A percentile compares a stretch with the other conserved stretches of the same genome.
These are phyloP conservation scores for Apteryx owenii DNA, from an alignment of 2,113 vertebrate species.

Conservation along the genomic window DNA sequence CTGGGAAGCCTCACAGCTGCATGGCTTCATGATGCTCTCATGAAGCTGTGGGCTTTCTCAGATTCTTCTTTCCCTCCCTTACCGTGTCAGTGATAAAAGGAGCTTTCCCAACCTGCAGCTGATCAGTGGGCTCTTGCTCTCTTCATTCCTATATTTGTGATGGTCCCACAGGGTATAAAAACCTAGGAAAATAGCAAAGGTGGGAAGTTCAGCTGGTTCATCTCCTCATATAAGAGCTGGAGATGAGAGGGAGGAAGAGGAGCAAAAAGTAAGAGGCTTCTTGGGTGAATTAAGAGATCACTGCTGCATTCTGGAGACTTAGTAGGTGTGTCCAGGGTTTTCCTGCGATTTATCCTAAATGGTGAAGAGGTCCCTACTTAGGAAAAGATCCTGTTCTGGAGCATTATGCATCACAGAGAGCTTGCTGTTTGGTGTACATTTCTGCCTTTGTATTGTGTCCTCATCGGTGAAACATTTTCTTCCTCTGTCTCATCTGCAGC, in stretches of 20 bases:
- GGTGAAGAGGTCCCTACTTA: background rate
- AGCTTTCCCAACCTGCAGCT: background rate
- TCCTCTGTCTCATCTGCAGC: conserved; percentile 50
- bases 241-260: background rate
- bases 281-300: background rate
- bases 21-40: background rate
- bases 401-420: background rate
- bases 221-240: background rate
- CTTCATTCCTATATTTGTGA: background rate
- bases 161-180: background rate
- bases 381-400: background rate
- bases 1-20: background rate
- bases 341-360: background rate
- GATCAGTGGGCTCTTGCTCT: background rate
- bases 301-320: background rate
- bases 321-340: background rate
- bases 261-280: background rate
- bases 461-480: background rate
- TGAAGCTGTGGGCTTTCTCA: background rate
- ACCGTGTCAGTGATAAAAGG: background rate
- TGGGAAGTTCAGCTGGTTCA: background rate
- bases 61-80: background rate
- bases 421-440: background rate
- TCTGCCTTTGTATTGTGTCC: background rate
- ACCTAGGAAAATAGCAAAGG: background rate